phyloP scores from a whole-genome alignment of 1,140 invertebrate genomes.

The Drosophila kepulauana region DNA sequence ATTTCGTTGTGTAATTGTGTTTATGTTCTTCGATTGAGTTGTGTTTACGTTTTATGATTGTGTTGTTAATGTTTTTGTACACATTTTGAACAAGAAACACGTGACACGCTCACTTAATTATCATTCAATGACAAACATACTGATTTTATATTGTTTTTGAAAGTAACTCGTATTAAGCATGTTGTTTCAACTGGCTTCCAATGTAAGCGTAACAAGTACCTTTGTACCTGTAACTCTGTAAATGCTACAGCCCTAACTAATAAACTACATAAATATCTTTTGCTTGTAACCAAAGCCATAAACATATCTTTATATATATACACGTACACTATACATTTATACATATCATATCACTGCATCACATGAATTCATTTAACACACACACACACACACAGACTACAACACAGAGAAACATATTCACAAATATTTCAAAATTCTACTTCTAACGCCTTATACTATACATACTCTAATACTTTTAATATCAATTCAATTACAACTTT shows the following conservation, averaged over 20 bases:
- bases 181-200: conserved; percentile 75
- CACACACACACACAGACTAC: conserved; percentile 27
- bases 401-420: conserved; percentile 14
- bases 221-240: conserved; percentile 76
- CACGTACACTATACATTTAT: conserved; percentile 19
- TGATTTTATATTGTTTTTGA: conserved; percentile 53
- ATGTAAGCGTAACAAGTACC: conserved; percentile 74
- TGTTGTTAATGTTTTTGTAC: conserved; percentile 51
- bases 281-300: conserved; percentile 67
- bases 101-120: conserved; percentile 78
- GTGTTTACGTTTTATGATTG: conserved; percentile 38
- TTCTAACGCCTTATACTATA: conserved; percentile 38
- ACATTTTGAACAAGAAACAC: conserved; percentile 72
- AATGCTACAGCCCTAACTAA: conserved; percentile 69
- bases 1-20: conserved; percentile 27
- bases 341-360: conserved; percentile 51
- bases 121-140: conserved; percentile 59
- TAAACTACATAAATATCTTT: conserved; percentile 45
- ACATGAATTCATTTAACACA: conserved; percentile 32
- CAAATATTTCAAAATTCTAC: conserved; percentile 28
- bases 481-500: conserved; percentile 48
- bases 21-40: conserved; percentile 18
- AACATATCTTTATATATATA: conserved; percentile 19
- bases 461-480: conserved; percentile 45
- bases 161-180: conserved; percentile 72